Evolutionary conservation across 2,888 invertebrate species (phyloP), one percentile per base, ranked within the genome.

Genomic region (Metopia argyrocephala): DNA sequence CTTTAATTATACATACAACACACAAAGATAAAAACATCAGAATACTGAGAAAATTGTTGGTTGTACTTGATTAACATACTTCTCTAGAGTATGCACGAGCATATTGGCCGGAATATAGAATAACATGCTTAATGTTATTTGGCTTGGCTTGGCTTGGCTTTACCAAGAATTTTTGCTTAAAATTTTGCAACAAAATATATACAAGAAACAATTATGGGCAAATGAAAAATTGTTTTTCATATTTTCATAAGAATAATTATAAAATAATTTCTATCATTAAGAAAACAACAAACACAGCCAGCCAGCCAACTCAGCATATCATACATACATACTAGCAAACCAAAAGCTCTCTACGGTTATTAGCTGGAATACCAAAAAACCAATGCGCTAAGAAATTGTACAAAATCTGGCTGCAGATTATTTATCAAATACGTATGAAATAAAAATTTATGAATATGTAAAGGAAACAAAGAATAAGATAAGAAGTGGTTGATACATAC

Each of bases 1-100:
- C 70, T 70, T 59, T 70, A 70, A 70, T 70, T 70, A 70, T 70
- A 59, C 70, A 70, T 61, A 70, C 70, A 50, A 52, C 59, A 70
- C 25, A 59, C 48, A 57, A 57, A 69, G 31, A 57, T 48, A 48
- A 59, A 69, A 59, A 46, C 50, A 71, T n/a, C n/a, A n/a, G n/a
- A n/a, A n/a, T n/a, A n/a, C n/a, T n/a, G n/a, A n/a, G n/a, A n/a
- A n/a, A n/a, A n/a, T n/a, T n/a, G n/a, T n/a, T n/a, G n/a, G n/a
- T n/a, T n/a, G n/a, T n/a, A n/a, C n/a, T n/a, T n/a, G n/a, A n/a
- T n/a, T n/a, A n/a, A n/a, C n/a, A n/a, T n/a, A n/a, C n/a, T n/a
- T n/a, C n/a, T n/a, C n/a, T n/a, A n/a, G n/a, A n/a, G n/a, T n/a
- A n/a, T n/a, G 27, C 69, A 56, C n/a, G n/a, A n/a, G n/a, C 50